phyloP scores from a whole-genome alignment of 2,797 vertebrate species.

The Enteromius trimaculatus region DNA sequence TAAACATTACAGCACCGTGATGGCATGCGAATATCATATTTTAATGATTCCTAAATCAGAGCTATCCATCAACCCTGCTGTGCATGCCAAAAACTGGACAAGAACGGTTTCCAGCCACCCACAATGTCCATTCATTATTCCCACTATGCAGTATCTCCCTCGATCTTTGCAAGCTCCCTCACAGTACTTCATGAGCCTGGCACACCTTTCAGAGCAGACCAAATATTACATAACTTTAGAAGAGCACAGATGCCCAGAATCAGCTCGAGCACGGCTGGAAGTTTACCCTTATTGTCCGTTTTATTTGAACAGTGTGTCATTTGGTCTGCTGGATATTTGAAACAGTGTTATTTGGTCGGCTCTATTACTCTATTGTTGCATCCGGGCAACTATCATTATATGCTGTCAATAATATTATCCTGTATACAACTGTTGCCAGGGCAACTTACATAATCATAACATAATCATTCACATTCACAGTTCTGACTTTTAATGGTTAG shows the following conservation, averaged over 20 bases:
- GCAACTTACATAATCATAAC: slow-evolving; percentile 25
- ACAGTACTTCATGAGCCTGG: not conserved
- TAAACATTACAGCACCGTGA: slow-evolving; percentile 17
- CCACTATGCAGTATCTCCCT: slow-evolving; percentile 1
- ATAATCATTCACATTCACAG: slow-evolving; percentile 4
- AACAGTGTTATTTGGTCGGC: slow-evolving; percentile 21
- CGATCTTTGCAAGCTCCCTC: not conserved
- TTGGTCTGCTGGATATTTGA: slow-evolving; percentile 22
- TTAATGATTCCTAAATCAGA: slow-evolving; percentile 19
- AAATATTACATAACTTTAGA: slow-evolving; percentile 26
- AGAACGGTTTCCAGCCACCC: slow-evolving; percentile 22
- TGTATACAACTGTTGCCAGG: slow-evolving; percentile 15
- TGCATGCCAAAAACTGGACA: slow-evolving; percentile 9
- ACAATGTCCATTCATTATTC: slow-evolving; percentile 23
- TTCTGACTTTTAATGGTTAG: slow-evolving; percentile 18
- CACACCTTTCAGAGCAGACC: slow-evolving; percentile 32
- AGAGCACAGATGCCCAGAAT: slow-evolving; percentile 24
- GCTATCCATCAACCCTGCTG: slow-evolving; percentile 1
- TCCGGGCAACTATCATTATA: not conserved
- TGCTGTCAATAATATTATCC: not conserved
- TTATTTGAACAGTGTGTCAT: slow-evolving; percentile 29
- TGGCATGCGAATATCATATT: slow-evolving; percentile 32
- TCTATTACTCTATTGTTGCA: slow-evolving; percentile 16
- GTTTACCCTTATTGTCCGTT: slow-evolving; percentile 16
- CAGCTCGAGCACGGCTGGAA: slow-evolving; percentile 1